phyloP scores from a whole-genome alignment of 2,113 vertebrate species.

The Petaurus breviceps region DNA sequence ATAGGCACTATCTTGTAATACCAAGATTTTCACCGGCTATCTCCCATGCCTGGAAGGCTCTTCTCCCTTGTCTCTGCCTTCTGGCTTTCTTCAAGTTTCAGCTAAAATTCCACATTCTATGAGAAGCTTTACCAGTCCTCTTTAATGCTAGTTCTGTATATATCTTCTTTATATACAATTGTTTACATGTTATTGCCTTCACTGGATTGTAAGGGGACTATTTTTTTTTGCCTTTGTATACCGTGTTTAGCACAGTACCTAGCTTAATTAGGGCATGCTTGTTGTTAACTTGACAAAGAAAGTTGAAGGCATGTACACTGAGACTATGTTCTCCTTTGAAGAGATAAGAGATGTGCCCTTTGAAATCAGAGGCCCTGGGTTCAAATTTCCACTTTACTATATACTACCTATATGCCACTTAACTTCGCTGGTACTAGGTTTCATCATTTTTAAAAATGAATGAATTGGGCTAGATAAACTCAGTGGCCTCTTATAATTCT shows the following conservation, averaged over 20 bases:
- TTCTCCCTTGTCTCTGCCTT: not conserved
- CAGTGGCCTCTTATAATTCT: not conserved
- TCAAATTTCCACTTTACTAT: not conserved
- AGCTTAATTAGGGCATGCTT: not conserved
- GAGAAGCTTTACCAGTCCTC: not conserved
- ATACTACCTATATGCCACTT: not conserved
- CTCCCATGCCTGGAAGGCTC: not conserved
- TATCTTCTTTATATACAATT: not conserved
- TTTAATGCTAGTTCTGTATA: not conserved
- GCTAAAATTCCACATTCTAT: not conserved
- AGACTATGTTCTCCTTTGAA: not conserved
- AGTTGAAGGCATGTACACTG: not conserved
- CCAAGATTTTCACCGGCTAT: not conserved
- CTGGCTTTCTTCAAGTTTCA: not conserved
- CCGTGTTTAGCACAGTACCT: not conserved
- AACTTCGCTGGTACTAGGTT: not conserved
- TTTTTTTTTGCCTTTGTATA: not conserved
- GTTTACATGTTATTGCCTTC: not conserved
- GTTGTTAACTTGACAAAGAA: not conserved
- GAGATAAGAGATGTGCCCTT: not conserved
- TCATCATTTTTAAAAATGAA: not conserved
- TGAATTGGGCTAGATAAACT: not conserved
- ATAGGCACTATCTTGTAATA: not conserved
- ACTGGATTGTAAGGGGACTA: not conserved
- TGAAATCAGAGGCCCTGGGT: not conserved